Conservation (phyloP, 1,140 invertebrate species). For the Trichogramma pretiosum region DNA sequence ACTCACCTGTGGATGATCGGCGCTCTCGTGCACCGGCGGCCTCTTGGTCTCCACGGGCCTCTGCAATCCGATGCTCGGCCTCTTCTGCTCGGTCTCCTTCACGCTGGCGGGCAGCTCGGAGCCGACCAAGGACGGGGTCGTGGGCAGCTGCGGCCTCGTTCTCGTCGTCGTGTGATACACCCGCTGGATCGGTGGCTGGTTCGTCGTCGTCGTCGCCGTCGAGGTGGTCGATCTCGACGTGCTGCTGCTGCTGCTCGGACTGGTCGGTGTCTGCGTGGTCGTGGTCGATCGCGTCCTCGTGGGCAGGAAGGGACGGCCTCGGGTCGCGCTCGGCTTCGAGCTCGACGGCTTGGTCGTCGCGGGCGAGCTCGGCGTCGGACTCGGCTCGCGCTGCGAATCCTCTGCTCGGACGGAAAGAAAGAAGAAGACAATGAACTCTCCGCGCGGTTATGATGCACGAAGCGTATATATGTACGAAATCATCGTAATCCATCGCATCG, state of each 20-base stretch:
- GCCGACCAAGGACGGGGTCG: background rate
- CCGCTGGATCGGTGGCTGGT: no score
- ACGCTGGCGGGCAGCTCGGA: conserved; percentile 36
- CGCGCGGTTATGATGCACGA: no score
- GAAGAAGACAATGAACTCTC: no score
- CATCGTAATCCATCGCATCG: no score
- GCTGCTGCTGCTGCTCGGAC: conserved; percentile 33
- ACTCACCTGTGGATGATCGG: conserved; percentile 36
- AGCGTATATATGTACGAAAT: no score
- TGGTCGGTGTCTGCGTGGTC: conserved; percentile 26
- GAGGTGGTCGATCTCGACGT: conserved; percentile 12
- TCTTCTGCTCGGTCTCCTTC: conserved; percentile 31
- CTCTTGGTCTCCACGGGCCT: conserved; percentile 15
- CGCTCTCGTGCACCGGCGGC: conserved; percentile 23
- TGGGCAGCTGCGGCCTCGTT: conserved; percentile 8
- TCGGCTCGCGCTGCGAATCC: background rate
- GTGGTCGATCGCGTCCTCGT: conserved; percentile 32
- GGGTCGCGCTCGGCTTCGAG: background rate
- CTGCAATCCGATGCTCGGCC: conserved; percentile 32
- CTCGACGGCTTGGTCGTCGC: conserved; percentile 3
- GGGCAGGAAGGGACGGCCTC: conserved; percentile 31
- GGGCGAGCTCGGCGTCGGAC: background rate
- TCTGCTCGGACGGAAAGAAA: background rate
- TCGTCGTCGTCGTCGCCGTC: conserved; percentile 1
- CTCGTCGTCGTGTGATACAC: conserved; percentile 5